Conservation (phyloP, 2,888 invertebrate genomes). For the Buathra laborator region DNA sequence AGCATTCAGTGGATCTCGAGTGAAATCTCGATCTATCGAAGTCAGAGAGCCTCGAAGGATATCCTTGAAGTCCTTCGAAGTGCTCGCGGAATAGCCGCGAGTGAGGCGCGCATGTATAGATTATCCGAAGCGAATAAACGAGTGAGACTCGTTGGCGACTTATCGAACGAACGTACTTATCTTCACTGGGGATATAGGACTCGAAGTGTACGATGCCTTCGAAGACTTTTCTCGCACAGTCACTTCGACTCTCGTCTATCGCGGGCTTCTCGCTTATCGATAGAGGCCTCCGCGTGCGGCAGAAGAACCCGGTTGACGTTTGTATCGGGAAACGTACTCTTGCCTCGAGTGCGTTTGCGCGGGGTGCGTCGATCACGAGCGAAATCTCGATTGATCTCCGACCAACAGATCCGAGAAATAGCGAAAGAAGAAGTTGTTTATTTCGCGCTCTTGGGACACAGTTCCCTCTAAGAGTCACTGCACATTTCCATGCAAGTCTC, state of each 20-base stretch:
- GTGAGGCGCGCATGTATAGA: slow-evolving; percentile 16
- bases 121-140: slow-evolving; percentile 54
- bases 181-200: neutral
- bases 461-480: neutral
- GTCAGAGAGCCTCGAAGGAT: slow-evolving; percentile 53
- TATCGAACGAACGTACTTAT: slow-evolving; percentile 24
- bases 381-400: slow-evolving; percentile 48
- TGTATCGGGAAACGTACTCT: slow-evolving; percentile 24
- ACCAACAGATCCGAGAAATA: slow-evolving; percentile 2
- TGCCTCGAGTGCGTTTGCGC: slow-evolving; percentile 7
- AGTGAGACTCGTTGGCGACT: slow-evolving; percentile 40
- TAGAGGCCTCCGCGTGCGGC: slow-evolving; percentile 16
- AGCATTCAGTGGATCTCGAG: slow-evolving; percentile 39
- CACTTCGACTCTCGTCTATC: slow-evolving; percentile 11
- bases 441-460: neutral
- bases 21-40: slow-evolving; percentile 55
- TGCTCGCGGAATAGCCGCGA: slow-evolving; percentile 22
- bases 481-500: neutral
- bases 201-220: slow-evolving; percentile 5
- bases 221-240: slow-evolving; percentile 29
- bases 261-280: slow-evolving; percentile 33
- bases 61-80: slow-evolving; percentile 35
- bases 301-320: slow-evolving; percentile 43
- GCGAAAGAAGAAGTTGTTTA: slow-evolving; percentile 11
- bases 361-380: slow-evolving; percentile 46